Evolutionary conservation across 2,888 invertebrate species (phyloP), one percentile per base, ranked within the genome.

Genomic region (Herminia tarsipennalis): DNA sequence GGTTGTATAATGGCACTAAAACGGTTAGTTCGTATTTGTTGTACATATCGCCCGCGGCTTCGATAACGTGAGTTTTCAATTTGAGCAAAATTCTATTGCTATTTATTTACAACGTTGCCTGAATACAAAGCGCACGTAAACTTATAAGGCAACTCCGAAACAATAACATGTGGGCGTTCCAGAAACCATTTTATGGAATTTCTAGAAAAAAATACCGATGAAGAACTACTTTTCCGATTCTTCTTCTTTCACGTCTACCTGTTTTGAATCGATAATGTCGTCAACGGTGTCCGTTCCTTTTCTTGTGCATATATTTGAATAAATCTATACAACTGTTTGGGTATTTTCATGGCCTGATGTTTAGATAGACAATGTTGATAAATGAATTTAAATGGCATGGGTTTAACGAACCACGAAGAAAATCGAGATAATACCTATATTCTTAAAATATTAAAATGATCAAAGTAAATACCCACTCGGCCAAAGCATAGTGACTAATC

Each of bases 61-160:
- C 39, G 16, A 38, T 50, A 48, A 47, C 45, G 42, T 29, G 46
- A 52, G 47, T 57, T 64, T 64, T 64, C 64, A 60, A 60, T 64
- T 48, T 43, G 41, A 43, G 36, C 37, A 27, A 42, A 63, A 53
- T 60, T 55, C 57, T 45, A 41, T 60, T 44, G 42, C 51, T 64
- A 44, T 57, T 64, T 60, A 60, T 57, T 48, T 52, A 55, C 46
- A 53, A 25, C 37, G 39, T 21, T 27, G 29, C 21, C 38, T 35
- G 60, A 64, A 65, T 58, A 58, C 47, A 55, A 61, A 64, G 43
- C 44, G 28, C 40, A 43, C 35, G 50, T 44, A 52, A 65, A 48
- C 41, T 56, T 45, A 35, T 51, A 18, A 52, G 35, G 44, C 51
- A 47, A 52, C 54, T 48, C 51, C n/a, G n/a, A 47, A 45, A 54